Percentiles rank a stretch among this genome's conserved stretches.
Conservation (phyloP, 2,797 vertebrate species). For the Threskiornis aethiopicus region DNA sequence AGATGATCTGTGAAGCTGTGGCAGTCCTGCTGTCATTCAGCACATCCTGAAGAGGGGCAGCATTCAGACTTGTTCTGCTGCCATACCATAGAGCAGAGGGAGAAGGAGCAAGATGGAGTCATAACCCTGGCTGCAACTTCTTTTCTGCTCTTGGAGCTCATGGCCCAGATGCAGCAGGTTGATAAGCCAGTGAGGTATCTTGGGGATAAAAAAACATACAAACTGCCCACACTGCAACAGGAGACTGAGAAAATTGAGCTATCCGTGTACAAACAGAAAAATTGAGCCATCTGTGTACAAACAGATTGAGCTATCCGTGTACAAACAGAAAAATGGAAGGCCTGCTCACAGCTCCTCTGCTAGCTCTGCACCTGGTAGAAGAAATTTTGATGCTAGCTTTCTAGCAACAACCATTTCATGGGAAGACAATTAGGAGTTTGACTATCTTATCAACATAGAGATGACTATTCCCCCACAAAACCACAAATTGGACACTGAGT, state of each 20-base stretch:
- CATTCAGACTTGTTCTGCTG: background rate
- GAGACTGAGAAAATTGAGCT: background rate
- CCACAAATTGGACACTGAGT: background rate
- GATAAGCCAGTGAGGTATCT: background rate
- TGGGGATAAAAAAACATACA: rapidly evolving
- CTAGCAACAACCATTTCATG: background rate
- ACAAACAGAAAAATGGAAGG: background rate
- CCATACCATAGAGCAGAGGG: background rate
- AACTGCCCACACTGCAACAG: background rate
- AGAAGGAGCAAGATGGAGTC: background rate
- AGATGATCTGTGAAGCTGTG: background rate
- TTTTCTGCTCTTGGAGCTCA: background rate
- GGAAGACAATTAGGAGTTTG: background rate
- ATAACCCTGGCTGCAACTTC: background rate
- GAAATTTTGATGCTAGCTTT: background rate
- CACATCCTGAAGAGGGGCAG: background rate
- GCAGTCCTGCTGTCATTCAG: background rate
- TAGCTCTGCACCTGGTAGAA: background rate
- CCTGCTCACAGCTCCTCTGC: background rate
- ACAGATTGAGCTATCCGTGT: rapidly evolving
- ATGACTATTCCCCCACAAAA: background rate
- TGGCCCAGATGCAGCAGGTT: background rate
- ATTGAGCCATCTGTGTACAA: rapidly evolving
- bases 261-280: rapidly evolving
- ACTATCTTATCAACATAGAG: background rate